These are phyloP conservation scores for Argentina silus DNA, from an alignment of 2,797 vertebrate species.

Conservation along the genomic window DNA sequence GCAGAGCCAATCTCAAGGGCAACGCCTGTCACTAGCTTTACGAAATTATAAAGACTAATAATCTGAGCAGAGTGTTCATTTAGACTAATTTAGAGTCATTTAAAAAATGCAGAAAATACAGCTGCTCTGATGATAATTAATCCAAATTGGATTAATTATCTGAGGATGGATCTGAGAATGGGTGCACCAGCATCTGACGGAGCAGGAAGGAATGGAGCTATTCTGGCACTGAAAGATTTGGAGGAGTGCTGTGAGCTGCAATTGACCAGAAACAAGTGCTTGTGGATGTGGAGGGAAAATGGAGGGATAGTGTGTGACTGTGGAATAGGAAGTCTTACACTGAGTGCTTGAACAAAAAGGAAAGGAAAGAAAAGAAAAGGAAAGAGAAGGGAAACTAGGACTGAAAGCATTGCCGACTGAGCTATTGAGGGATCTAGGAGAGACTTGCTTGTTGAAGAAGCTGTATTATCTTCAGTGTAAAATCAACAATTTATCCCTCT, in stretches of 20 bases:
- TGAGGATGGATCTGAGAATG: slow-evolving; percentile 36
- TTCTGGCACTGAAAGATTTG: slow-evolving; percentile 34
- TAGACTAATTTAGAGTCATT: slow-evolving; percentile 26
- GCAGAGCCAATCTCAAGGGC: slow-evolving; percentile 7
- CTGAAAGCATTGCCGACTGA: neutral
- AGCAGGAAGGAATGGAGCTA: slow-evolving; percentile 44
- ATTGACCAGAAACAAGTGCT: slow-evolving; percentile 45
- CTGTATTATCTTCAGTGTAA: neutral
- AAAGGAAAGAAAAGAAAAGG: neutral
- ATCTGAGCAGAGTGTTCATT: slow-evolving; percentile 1
- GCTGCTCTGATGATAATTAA: slow-evolving; percentile 52
- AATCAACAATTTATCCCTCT: neutral
- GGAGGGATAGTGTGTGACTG: slow-evolving; percentile 22
- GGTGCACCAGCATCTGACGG: slow-evolving; percentile 45
- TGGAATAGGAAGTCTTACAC: slow-evolving; percentile 25
- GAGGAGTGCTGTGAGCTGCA: slow-evolving; percentile 35
- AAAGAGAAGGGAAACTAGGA: slow-evolving; percentile 17
- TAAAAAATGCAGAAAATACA: slow-evolving; percentile 44
- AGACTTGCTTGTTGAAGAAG: neutral
- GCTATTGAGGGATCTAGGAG: neutral
- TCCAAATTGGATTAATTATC: slow-evolving; percentile 34
- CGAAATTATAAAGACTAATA: neutral
- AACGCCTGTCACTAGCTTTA: neutral
- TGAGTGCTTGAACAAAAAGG: slow-evolving; percentile 31
- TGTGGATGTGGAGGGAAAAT: slow-evolving; percentile 37